phyloP scores from a whole-genome alignment of 2,113 vertebrate genomes.

The Nothobranchius kuhntae region DNA sequence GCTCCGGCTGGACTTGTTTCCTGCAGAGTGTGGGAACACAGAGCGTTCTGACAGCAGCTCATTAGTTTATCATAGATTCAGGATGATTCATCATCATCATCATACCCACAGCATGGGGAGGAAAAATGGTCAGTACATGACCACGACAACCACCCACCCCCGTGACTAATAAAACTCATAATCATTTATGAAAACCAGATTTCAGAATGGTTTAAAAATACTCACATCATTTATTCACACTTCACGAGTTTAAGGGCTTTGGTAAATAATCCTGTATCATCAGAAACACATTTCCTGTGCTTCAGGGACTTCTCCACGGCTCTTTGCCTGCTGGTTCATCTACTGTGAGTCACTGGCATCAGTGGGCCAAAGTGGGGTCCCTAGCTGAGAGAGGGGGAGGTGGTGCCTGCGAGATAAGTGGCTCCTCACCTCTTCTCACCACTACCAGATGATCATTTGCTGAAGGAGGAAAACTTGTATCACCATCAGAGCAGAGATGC shows the following conservation, averaged over 20 bases:
- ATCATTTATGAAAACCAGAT: neutral
- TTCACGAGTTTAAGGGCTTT: neutral
- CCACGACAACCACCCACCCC: conserved; percentile 53
- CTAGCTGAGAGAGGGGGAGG: conserved; percentile 52
- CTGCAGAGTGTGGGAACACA: conserved; percentile 39
- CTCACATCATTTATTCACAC: neutral
- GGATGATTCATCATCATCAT: conserved; percentile 56
- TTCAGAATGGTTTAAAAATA: too few relatives aligned
- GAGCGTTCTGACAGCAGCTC: conserved; percentile 47
- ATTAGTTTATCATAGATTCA: conserved; percentile 55
- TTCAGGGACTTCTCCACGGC: conserved; percentile 30
- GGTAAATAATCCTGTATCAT: conserved; percentile 13
- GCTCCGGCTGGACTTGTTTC: conserved; percentile 10
- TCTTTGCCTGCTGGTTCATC: conserved; percentile 38
- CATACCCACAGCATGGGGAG: conserved; percentile 39
- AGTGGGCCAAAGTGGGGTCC: conserved; percentile 23
- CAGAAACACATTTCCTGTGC: conserved; percentile 22
- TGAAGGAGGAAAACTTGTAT: conserved; percentile 22
- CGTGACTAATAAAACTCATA: neutral
- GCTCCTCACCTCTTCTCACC: conserved; percentile 36
- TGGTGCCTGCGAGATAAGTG: conserved; percentile 57
- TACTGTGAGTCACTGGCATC: conserved; percentile 57
- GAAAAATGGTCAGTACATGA: conserved; percentile 40
- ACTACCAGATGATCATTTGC: conserved; percentile 36
- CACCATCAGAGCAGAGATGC: neutral